Base-by-base conservation (phyloP, 2,888 invertebrate genomes). In the Agrypnus murinus region DNA sequence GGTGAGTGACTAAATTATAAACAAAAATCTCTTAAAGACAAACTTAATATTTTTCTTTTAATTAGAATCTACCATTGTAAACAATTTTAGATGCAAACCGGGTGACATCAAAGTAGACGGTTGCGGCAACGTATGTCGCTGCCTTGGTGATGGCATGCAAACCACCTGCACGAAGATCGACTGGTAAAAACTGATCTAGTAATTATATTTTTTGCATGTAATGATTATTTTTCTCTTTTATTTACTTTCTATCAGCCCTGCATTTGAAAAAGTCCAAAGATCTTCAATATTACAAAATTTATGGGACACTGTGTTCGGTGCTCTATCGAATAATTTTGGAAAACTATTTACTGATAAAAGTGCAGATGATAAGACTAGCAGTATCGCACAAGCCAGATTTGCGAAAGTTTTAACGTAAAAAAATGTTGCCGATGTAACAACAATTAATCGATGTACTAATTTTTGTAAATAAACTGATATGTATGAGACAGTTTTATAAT, bases 41-140 rank as follows among this genome's bases (percentile, higher is more conserved):
- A 43, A 43, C 7, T n/a, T 43, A 10, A 3, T 3, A 43, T 43
- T 43, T 14, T 43, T 3, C 6, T n/a, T 9, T 38, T n/a, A n/a
- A n/a, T 15, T 14, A 45, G 45, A 45, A 45, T 1, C 15, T 7
- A 45, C 45, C 6, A 8, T 17, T 4, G 8, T 45, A 17, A 8
- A 15, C 1, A 4, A 1, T 6, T 4, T 17, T 1, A 12, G 53
- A 10, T 53, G 53, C 31, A 7, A 1, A 15, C 31, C 53, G 2
- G 53, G 32, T 5, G 53, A 31, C 31, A 8, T 53, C 12, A 32
- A 34, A 14, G 34, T 31, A 7, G 53, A 53, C 19, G 2, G 4
- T 1, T 53, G 53, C 14, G 31, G 31, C 8, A 53, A 53, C 17
- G 8, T 53, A 32, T 53, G 53, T 25, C 53, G 53, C 9, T 53